Evolutionary conservation across 2,888 invertebrate genomes (phyloP), one percentile per base, ranked within the genome.

Genomic region (Alviniconcha strummeri): DNA sequence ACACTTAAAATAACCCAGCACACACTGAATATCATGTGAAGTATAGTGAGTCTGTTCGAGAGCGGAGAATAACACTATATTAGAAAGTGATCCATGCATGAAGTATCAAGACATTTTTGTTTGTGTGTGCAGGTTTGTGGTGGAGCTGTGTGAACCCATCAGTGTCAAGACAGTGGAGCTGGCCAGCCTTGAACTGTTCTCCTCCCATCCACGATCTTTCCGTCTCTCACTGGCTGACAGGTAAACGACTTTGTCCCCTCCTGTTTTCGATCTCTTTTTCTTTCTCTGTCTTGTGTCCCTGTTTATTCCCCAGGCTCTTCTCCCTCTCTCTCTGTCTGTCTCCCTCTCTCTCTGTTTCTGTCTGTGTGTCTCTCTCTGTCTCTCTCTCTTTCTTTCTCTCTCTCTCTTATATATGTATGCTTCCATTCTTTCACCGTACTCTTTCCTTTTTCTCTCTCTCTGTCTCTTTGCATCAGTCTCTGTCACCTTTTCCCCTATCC

Each of bases 141-240:
- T 99, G 4, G 99, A 99, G 94, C 95, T 99, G 3, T 99, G 99
- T 94, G 99, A 99, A 93, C 97, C 98, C 5, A 97, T 99, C 86
- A 98, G 98, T 94, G 97, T 98, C 5, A 97, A 92, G 74, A 89
- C 90, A 60, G 96, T 99, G 86, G 98, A 99, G 91, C 94, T 99
- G 89, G 99, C 98, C 5, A 99, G 99, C 94, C 98, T 98, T 93
- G 99, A 99, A 94, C 94, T 99, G 85, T 99, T 99, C 94, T 99
- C 99, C 9, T 99, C 99, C 0, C 97, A 97, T 56, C 99, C 99
- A 17, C 97, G 97, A 94, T 97, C 98, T 87, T 97, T 99, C 93
- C 96, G 96, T n/a, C 89, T 94, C 36, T 90, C 84, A 83, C 88
- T 91, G 57, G 93, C 93, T 87, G 93, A 94, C 76, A 71, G 71